Percentiles rank a stretch among this genome's conserved stretches.
Evolutionary conservation across 2,113 vertebrate species (phyloP).

Genomic region (Noctilio leporinus): DNA sequence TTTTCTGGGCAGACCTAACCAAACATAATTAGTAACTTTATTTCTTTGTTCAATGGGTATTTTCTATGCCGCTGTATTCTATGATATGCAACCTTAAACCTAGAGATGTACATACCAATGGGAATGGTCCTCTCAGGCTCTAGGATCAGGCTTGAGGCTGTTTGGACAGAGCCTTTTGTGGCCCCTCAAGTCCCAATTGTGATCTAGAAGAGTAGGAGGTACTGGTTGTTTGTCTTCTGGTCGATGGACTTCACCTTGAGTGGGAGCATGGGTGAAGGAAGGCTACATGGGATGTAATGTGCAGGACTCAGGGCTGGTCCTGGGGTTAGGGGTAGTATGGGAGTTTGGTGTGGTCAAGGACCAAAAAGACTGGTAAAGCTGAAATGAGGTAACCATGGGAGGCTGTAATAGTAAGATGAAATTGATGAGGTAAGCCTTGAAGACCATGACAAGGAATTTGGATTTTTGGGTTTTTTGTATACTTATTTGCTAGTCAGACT

Average conservation of each 20-base stretch:
- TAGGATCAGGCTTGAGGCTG: not conserved
- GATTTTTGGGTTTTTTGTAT: constrained; percentile 13
- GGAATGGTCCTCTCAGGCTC: not conserved
- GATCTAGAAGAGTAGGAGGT: not conserved
- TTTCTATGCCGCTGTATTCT: not conserved
- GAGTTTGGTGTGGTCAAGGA: not conserved
- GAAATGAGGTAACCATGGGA: not conserved
- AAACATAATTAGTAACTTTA: not conserved
- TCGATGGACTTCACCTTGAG: not conserved
- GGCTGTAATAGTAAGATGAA: not conserved
- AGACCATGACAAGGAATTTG: not conserved
- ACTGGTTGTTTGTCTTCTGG: not conserved
- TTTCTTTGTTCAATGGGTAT: not conserved
- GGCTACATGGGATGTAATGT: not conserved
- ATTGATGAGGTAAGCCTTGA: not conserved
- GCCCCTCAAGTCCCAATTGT: not conserved
- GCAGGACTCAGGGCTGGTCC: not conserved
- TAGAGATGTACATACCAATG: not conserved
- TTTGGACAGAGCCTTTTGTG: not conserved
- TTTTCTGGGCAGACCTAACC: not conserved
- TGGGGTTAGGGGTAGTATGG: not conserved
- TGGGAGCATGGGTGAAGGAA: not conserved
- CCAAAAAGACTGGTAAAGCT: not conserved
- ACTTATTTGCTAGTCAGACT: not conserved
- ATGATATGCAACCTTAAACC: not conserved